Evolutionary conservation across 2,113 vertebrate species (phyloP).

Genomic region (Apodemus speciosus): DNA sequence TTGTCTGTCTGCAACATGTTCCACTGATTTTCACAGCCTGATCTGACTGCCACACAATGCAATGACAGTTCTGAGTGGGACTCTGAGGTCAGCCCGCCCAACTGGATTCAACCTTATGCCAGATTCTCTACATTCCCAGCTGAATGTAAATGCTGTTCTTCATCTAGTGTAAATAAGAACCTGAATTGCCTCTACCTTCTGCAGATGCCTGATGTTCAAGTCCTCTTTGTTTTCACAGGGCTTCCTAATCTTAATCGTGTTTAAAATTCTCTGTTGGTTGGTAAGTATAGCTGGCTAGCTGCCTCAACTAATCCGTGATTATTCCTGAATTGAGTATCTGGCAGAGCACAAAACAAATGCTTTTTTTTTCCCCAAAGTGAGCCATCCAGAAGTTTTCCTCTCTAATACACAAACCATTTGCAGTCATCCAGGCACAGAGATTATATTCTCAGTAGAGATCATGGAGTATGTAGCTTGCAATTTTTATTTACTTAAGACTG

Average conservation of each 20-base stretch:
- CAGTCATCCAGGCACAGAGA: background rate
- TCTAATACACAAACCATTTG: constrained; percentile 32
- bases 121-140: constrained; percentile 60
- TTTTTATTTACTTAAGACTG: constrained; percentile 66
- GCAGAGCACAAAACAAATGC: constrained; percentile 81
- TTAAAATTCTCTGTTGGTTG: constrained; percentile 74
- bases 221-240: constrained; percentile 51
- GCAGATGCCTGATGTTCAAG: constrained; percentile 37
- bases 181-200: constrained; percentile 62
- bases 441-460: constrained; percentile 73
- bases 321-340: constrained; percentile 79
- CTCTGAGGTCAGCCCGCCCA: constrained; percentile 75
- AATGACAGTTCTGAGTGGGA: constrained; percentile 74
- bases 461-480: constrained; percentile 63
- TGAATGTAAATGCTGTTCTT: background rate
- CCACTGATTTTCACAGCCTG: constrained; percentile 74
- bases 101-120: constrained; percentile 71
- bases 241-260: constrained; percentile 72
- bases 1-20: constrained; percentile 77
- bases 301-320: constrained; percentile 82
- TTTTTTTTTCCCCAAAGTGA: constrained; percentile 74
- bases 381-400: constrained; percentile 63
- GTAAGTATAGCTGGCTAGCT: constrained; percentile 69
- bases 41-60: constrained; percentile 75
- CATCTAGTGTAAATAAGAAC: constrained; percentile 6